A percentile compares a stretch with the other conserved stretches of the same genome.
Evolutionary conservation across 2,797 vertebrate species (phyloP).

Genomic region (Silurus lanzhouensis): DNA sequence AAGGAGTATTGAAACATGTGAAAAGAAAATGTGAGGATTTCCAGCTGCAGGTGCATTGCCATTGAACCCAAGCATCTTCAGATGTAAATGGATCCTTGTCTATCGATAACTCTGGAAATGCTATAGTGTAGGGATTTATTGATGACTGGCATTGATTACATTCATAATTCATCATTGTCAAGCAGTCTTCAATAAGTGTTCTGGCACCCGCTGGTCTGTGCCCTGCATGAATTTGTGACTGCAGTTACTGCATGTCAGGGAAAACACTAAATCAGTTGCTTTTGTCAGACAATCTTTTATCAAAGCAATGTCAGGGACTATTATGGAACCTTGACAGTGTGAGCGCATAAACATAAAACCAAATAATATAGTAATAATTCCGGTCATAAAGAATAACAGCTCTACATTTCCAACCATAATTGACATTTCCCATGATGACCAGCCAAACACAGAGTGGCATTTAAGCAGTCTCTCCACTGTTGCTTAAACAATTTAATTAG

Average conservation of each 20-base stretch:
- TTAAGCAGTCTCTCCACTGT: not conserved
- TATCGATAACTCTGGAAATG: constrained; percentile 29
- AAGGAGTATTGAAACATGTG: not conserved
- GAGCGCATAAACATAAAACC: constrained; percentile 20
- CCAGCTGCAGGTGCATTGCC: not conserved
- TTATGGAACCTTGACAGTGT: constrained; percentile 37
- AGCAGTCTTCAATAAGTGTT: constrained; percentile 38
- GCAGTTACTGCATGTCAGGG: constrained; percentile 56
- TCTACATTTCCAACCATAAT: not conserved
- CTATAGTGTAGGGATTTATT: constrained; percentile 12
- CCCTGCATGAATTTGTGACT: constrained; percentile 37
- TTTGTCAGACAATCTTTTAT: constrained; percentile 42
- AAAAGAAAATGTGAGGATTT: not conserved
- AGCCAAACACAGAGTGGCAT: not conserved
- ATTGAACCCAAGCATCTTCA: constrained; percentile 28
- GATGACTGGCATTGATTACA: constrained; percentile 30
- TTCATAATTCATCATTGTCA: constrained; percentile 42
- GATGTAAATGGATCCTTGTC: constrained; percentile 34
- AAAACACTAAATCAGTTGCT: constrained; percentile 55
- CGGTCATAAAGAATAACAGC: not conserved
- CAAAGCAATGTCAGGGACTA: constrained; percentile 52
- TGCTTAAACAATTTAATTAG: constrained; percentile 34
- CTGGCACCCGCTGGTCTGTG: constrained; percentile 28
- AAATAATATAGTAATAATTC: constrained; percentile 24
- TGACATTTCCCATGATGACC: constrained; percentile 9